Percentiles rank a stretch among this genome's conserved stretches.
phyloP scores from a whole-genome alignment of 2,888 invertebrate genomes.

The Nemapogon koenigi region DNA sequence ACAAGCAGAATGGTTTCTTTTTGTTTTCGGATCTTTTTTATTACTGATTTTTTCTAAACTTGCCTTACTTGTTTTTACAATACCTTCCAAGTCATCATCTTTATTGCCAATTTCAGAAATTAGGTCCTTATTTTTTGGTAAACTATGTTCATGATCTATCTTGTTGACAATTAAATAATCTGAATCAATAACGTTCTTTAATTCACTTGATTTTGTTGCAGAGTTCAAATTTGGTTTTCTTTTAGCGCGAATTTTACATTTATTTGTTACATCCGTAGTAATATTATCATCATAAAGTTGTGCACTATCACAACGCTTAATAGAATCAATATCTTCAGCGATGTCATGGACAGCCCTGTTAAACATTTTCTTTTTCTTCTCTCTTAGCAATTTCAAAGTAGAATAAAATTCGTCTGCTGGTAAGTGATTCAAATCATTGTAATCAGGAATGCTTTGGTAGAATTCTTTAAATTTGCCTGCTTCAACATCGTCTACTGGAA shows the following conservation, averaged over 20 bases:
- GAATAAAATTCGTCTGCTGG: conserved; percentile 78
- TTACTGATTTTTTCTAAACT: background rate
- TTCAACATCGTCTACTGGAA: conserved; percentile 40
- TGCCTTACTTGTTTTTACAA: background rate
- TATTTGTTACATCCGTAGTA: no score
- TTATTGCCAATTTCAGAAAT: background rate
- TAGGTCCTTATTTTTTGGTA: conserved; percentile 16
- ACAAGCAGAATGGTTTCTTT: conserved; percentile 49
- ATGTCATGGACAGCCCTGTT: conserved; percentile 38
- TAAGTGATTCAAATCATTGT: conserved; percentile 77
- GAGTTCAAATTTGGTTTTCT: no score
- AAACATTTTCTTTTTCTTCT: conserved; percentile 66
- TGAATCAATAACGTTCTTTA: no score
- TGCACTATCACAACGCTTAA: background rate
- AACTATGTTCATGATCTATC: conserved; percentile 21
- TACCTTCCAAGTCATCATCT: background rate
- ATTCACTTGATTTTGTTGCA: no score
- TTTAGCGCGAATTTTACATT: no score
- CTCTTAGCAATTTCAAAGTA: conserved; percentile 69
- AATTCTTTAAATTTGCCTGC: conserved; percentile 72
- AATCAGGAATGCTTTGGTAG: conserved; percentile 81
- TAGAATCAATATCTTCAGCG: conserved; percentile 26
- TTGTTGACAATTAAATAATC: background rate
- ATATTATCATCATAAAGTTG: no score
- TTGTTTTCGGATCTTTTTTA: conserved; percentile 18